Evolutionary conservation across 2,888 invertebrate species (phyloP).

Genomic region (Sminthurides aquaticus): DNA sequence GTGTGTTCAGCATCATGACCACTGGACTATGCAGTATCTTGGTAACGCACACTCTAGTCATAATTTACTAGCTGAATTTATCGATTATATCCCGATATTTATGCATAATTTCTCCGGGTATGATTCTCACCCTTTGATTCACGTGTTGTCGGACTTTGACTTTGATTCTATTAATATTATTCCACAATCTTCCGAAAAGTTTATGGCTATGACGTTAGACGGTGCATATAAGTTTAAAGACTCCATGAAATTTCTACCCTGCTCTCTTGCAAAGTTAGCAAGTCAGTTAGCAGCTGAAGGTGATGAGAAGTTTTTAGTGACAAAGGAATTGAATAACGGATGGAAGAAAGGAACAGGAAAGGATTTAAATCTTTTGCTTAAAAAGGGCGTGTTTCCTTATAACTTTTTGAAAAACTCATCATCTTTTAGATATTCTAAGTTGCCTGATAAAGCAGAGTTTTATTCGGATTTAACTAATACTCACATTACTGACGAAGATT

Average conservation of each 20-base stretch:
- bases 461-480: not conserved
- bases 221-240: not conserved
- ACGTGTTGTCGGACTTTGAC: not conserved
- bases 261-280: not conserved
- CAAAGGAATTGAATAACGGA: not conserved
- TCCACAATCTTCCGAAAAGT: not conserved
- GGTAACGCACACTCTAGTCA: constrained; percentile 3
- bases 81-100: not conserved
- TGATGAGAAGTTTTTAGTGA: not conserved
- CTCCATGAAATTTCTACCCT: too few relatives aligned
- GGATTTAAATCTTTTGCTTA: not conserved
- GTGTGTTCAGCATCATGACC: not conserved
- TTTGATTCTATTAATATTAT: not conserved
- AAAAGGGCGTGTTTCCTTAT: constrained; percentile 12
- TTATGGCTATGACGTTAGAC: not conserved
- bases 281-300: not conserved
- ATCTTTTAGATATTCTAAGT: not conserved
- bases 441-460: not conserved
- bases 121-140: constrained; percentile 5
- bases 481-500: not conserved
- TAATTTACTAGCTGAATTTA: not conserved
- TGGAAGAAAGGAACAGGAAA: not conserved
- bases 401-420: not conserved
- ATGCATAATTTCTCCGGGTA: constrained; percentile 6
- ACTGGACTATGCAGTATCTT: not conserved